Conservation (phyloP, 2,797 vertebrate genomes). For the Ctenochaetus hawaiiensis region DNA sequence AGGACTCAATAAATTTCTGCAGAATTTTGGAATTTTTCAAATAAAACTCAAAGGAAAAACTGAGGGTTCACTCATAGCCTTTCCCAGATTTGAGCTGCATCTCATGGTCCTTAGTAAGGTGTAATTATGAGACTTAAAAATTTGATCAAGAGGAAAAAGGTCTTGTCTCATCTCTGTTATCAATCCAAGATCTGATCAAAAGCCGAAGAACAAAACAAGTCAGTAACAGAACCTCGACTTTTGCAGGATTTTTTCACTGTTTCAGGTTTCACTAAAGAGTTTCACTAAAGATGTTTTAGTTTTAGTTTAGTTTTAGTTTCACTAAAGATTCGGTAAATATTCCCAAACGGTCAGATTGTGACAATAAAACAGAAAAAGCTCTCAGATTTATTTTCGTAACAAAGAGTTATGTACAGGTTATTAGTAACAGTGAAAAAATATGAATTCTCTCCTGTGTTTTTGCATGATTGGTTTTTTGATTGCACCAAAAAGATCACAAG, state of each 20-base stretch:
- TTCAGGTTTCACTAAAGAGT: background rate
- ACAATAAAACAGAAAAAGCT: constrained; percentile 12
- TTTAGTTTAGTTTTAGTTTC: too few relatives aligned
- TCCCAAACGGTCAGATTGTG: constrained; percentile 39
- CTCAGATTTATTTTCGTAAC: constrained; percentile 5
- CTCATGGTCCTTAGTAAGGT: background rate
- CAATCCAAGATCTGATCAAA: background rate
- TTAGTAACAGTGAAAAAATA: background rate
- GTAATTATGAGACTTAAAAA: background rate
- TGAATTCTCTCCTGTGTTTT: background rate
- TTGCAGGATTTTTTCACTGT: background rate
- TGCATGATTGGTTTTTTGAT: constrained; percentile 3
- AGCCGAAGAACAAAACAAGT: background rate
- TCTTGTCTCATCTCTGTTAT: background rate
- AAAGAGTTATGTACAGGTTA: constrained; percentile 2
- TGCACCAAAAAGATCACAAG: constrained; percentile 11
- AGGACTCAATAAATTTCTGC: background rate
- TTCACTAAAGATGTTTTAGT: too few relatives aligned
- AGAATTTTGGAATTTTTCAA: background rate
- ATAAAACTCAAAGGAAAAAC: background rate
- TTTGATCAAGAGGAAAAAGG: background rate
- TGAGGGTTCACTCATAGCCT: background rate
- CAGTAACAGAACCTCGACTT: background rate
- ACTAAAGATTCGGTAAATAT: too few relatives aligned
- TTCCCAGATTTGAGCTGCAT: constrained; percentile 9